Evolutionary conservation across 2,888 invertebrate genomes (phyloP), one percentile per base, ranked within the genome.

Genomic region (Pyrocoelia pectoralis): DNA sequence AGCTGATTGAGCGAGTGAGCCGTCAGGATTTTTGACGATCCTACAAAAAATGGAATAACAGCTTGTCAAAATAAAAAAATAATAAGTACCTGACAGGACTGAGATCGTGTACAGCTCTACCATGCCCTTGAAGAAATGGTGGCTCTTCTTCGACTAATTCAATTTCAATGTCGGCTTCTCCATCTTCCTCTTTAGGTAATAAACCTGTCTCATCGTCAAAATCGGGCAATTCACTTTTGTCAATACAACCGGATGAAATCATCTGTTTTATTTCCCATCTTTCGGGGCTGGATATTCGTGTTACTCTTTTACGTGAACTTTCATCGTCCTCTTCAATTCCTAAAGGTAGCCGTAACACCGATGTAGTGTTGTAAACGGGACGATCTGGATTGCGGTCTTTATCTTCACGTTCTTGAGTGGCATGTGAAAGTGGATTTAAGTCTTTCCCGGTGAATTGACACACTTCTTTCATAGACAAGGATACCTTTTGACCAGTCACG

Each of bases 111-210:
- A 95, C 81, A 0, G 95, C 93, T 67, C 97, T 84, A 0, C 97
- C 97, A 78, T 97, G 91, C n/a, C 96, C 94, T 62, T 93, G 90
- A 1, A 99, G 84, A 82, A 99, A 99, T 0, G 98, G 95, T 0
- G 99, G 95, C 77, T 99, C 98, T 57, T 99, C 99, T 81, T 99
- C 99, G 0, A 98, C 98, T 61, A 99, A 84, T 82, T 99, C 99
- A 69, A 99, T 98, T 84, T 97, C 97, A 56, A 97, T 90, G 76
- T 99, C 99, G 57, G 98, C 99, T 78, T 98, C 98, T 61, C 94
- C 94, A 73, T 94, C 94, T 73, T 94, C 94, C 71, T 95, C 93
- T 79, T 95, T 95, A 0, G 95, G 95, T 50, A 97, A 79, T 2
- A 93, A 81, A 40, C 98, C 98, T 8, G 95, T 95, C 78, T 98